Evolutionary conservation across 1,140 invertebrate species (phyloP).

Genomic region (Meteorus sp.): DNA sequence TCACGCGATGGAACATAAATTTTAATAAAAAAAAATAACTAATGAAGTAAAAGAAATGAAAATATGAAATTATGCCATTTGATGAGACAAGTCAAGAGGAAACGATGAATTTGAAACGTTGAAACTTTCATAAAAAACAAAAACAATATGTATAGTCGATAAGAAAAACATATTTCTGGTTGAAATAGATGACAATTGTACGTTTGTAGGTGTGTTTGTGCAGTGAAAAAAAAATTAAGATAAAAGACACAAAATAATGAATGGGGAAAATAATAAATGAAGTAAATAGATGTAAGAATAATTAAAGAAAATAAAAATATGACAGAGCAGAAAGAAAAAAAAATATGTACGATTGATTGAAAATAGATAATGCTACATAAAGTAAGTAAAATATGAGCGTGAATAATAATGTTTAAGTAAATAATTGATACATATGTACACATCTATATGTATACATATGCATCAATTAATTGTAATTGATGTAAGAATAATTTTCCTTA

Average conservation of each 20-base stretch:
- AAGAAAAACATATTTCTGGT: slow-evolving; percentile 35
- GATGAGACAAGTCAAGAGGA: slow-evolving; percentile 2
- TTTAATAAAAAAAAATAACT: not conserved
- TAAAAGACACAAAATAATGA: slow-evolving; percentile 26
- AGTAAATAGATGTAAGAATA: slow-evolving; percentile 21
- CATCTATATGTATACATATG: too few relatives aligned
- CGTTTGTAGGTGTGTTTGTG: slow-evolving; percentile 33
- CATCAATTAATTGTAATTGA: slow-evolving; percentile 47
- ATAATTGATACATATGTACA: slow-evolving; percentile 40
- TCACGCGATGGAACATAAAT: too few relatives aligned
- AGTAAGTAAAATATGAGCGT: slow-evolving; percentile 20
- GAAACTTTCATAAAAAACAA: slow-evolving; percentile 11
- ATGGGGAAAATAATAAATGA: too few relatives aligned
- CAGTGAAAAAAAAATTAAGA: slow-evolving; percentile 28
- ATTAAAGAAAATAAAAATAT: slow-evolving; percentile 23
- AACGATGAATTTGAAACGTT: slow-evolving; percentile 19
- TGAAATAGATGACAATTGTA: slow-evolving; percentile 36
- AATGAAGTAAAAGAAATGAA: not conserved
- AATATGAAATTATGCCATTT: slow-evolving; percentile 23
- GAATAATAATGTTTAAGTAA: slow-evolving; percentile 36
- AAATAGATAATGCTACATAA: slow-evolving; percentile 22
- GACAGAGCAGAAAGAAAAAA: too few relatives aligned
- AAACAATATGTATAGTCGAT: slow-evolving; percentile 30
- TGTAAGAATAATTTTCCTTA: slow-evolving; percentile 52
- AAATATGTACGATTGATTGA: slow-evolving; percentile 25